Percentiles rank a stretch among this genome's conserved stretches.
Conservation (phyloP, 2,113 vertebrate genomes). For the Gnathonemus echidnorhynchus region DNA sequence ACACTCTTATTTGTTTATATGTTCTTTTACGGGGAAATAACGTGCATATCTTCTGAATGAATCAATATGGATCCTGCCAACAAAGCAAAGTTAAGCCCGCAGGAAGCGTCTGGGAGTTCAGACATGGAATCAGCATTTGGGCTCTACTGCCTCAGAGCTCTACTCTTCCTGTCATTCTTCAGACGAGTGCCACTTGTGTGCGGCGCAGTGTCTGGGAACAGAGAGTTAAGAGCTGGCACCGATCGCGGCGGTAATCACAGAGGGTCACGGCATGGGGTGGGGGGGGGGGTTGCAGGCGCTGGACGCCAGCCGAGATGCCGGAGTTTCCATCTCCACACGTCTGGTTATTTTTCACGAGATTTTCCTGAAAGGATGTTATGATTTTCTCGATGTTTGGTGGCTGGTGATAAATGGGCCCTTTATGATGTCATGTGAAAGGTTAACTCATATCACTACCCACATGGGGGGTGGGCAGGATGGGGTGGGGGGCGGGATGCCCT, state of each 20-base stretch:
- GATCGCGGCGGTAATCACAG: constrained; percentile 13
- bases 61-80: not conserved
- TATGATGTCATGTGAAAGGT: constrained; percentile 90
- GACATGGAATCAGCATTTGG: not conserved
- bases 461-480: constrained; percentile 26
- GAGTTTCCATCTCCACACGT: constrained; percentile 80
- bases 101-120: not conserved
- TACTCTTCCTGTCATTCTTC: not conserved
- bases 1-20: not conserved
- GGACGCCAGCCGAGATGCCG: constrained; percentile 54
- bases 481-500: constrained; percentile 52
- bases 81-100: not conserved
- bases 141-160: not conserved
- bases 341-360: constrained; percentile 91
- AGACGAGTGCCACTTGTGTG: not conserved
- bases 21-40: not conserved
- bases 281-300: constrained; percentile 22
- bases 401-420: constrained; percentile 85
- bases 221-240: not conserved
- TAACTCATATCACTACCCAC: constrained; percentile 71
- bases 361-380: constrained; percentile 99
- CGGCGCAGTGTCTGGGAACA: not conserved
- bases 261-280: constrained; percentile 43
- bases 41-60: not conserved
- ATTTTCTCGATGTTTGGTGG: constrained; percentile 88